These are phyloP conservation scores for Tetropium fuscum DNA, from an alignment of 2,888 invertebrate genomes.

Conservation along the genomic window DNA sequence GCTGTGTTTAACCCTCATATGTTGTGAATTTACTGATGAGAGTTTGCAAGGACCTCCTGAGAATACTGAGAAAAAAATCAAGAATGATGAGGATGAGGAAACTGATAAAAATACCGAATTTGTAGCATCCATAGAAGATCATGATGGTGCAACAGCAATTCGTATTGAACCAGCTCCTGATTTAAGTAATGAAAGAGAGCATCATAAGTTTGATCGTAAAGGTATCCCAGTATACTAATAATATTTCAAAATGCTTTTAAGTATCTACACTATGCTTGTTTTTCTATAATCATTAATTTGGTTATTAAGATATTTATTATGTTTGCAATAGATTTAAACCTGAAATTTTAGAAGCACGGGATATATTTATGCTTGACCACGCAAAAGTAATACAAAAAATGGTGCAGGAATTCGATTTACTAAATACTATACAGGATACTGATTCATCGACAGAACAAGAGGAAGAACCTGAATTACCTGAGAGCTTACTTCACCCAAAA, in stretches of 20 bases:
- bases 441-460: slow-evolving; percentile 67
- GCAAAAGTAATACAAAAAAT: slow-evolving; percentile 65
- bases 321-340: too few relatives aligned
- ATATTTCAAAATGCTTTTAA: too few relatives aligned
- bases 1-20: slow-evolving; percentile 53
- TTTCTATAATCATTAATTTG: not conserved
- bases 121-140: slow-evolving; percentile 55
- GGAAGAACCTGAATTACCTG: slow-evolving; percentile 68
- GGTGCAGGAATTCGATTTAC: slow-evolving; percentile 63
- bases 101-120: slow-evolving; percentile 52
- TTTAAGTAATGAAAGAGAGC: slow-evolving; percentile 62
- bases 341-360: slow-evolving; percentile 56
- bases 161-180: slow-evolving; percentile 64
- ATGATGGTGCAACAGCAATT: slow-evolving; percentile 56
- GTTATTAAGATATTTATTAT: too few relatives aligned
- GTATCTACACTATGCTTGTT: too few relatives aligned
- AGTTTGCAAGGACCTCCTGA: slow-evolving; percentile 50
- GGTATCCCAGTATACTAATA: too few relatives aligned
- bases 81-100: slow-evolving; percentile 21
- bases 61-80: slow-evolving; percentile 31
- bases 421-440: slow-evolving; percentile 35
- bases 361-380: slow-evolving; percentile 59
- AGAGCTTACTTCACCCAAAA: slow-evolving; percentile 62
- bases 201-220: too few relatives aligned
- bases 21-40: slow-evolving; percentile 59